Evolutionary conservation across 2,888 invertebrate species (phyloP), one percentile per base, ranked within the genome.

Genomic region (Portevinia maculata): DNA sequence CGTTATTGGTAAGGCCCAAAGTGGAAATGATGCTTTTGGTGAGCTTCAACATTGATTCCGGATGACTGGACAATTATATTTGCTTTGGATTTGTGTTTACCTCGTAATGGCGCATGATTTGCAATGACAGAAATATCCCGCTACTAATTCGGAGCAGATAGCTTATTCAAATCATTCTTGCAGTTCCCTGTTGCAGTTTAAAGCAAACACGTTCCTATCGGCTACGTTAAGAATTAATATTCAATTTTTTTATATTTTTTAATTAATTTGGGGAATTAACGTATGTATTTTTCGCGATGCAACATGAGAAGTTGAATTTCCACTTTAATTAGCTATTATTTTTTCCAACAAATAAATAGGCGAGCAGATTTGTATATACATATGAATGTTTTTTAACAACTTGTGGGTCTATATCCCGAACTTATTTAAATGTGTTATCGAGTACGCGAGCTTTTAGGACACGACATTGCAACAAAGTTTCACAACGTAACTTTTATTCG

Each of bases 261-360:
- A 79, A 73, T 73, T 79, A 74, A 79, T 55, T 79, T 44, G 39
- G 19, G 30, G 55, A 74, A 79, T 67, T 74, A 28, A 32, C 53
- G 30, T n/a, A 39, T 19, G n/a, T 21, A 9, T 55, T 67, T 41
- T 44, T 15, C n/a, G 6, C 11, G 28, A 32, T 28, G 15, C 37
- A 46, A 60, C 65, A 65, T 41, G 59, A 21, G 24, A 48, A 48
- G 19, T 39, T 60, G 15, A 39, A 48, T 55, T 73, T 59, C 30
- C 65, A 60, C 55, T 67, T 79, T 79, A 79, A 79, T 74, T 79
- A 79, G 73, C 60, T 24, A 39, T 30, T 46, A 24, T 24, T 24
- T 24, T 24, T 24, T 24, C 5, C 5, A n/a, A n/a, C n/a, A n/a
- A n/a, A n/a, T n/a, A n/a, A n/a, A n/a, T n/a, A n/a, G n/a, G n/a